Conservation (phyloP, 2,113 vertebrate species). For the Pogonocichla stellata region DNA sequence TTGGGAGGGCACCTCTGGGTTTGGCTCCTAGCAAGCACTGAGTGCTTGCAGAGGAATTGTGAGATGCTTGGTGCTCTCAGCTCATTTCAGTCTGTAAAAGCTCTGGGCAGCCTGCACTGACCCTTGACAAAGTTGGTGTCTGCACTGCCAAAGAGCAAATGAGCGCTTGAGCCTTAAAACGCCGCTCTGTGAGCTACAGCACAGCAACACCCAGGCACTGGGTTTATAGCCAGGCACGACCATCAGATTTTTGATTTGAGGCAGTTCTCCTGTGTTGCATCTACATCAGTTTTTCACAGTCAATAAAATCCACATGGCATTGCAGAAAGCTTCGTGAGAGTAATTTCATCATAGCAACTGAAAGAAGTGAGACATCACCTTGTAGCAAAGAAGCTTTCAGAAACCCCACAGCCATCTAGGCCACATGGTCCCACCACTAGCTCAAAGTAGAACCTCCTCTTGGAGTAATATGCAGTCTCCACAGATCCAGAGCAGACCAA, state of each 20-base stretch:
- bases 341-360: not conserved
- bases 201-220: not conserved
- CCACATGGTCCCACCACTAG: not conserved
- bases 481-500: not conserved
- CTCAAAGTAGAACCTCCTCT: not conserved
- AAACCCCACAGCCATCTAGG: not conserved
- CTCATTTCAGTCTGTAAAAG: not conserved
- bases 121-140: not conserved
- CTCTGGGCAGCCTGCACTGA: not conserved
- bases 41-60: fast-evolving
- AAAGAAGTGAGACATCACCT: not conserved
- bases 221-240: not conserved
- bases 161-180: not conserved
- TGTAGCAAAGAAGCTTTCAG: not conserved
- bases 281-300: not conserved
- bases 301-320: not conserved
- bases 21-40: fast-evolving
- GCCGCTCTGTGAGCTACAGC: fast-evolving
- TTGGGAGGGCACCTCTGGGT: not conserved
- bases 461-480: not conserved
- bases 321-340: not conserved
- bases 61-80: fast-evolving
- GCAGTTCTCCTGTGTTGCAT: not conserved
- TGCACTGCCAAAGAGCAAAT: not conserved
- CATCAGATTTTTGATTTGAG: not conserved